A percentile compares a stretch with the other conserved stretches of the same genome.
These are phyloP conservation scores for Rhinogobius similis DNA, from an alignment of 2,113 vertebrate species.

Conservation along the genomic window DNA sequence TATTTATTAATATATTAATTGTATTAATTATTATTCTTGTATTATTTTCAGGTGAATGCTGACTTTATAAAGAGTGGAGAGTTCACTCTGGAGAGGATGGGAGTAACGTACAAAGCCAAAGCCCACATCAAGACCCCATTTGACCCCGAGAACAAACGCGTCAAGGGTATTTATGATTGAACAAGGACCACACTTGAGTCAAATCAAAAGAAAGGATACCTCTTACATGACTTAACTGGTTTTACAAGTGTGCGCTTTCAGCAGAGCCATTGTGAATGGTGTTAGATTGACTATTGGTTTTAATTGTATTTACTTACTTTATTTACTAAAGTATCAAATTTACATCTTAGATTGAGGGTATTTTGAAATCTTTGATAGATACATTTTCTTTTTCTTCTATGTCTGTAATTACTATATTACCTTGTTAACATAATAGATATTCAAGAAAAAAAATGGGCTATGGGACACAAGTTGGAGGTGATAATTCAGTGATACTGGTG, in stretches of 20 bases:
- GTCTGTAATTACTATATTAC: not conserved
- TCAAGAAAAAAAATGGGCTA: too few relatives aligned
- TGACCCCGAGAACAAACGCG: slow-evolving; percentile 89
- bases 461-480: too few relatives aligned
- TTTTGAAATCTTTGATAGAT: not conserved
- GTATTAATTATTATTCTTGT: not conserved
- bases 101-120: slow-evolving; percentile 81
- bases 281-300: too few relatives aligned
- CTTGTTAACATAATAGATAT: not conserved
- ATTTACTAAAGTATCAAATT: not conserved
- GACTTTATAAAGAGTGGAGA: slow-evolving; percentile 87
- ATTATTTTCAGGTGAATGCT: slow-evolving; percentile 77
- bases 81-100: slow-evolving; percentile 92
- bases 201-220: slow-evolving; percentile 20
- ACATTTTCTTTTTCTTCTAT: too few relatives aligned
- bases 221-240: not conserved
- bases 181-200: slow-evolving; percentile 8
- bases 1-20: too few relatives aligned
- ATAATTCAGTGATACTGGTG: too few relatives aligned
- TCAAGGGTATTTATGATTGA: slow-evolving; percentile 87
- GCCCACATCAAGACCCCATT: slow-evolving; percentile 91
- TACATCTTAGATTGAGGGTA: not conserved
- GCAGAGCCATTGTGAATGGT: not conserved
- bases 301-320: too few relatives aligned
- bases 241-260: not conserved